phyloP scores from a whole-genome alignment of 2,113 vertebrate genomes.

The Coptodon bakossiorum region DNA sequence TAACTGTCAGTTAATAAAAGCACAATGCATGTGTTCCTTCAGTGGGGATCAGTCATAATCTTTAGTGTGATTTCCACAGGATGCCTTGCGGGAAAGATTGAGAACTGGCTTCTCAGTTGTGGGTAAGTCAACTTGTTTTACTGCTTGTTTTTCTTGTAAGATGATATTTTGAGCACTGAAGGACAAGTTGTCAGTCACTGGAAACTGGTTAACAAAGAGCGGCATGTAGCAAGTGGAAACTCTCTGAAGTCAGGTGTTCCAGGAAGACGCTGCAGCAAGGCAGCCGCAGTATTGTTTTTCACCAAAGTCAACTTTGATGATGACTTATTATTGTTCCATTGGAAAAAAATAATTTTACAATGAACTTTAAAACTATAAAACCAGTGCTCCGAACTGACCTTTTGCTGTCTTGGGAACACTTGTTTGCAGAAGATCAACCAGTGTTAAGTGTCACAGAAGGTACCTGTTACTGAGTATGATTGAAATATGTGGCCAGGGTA shows the following conservation, averaged over 20 bases:
- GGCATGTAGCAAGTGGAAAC: conserved; percentile 19
- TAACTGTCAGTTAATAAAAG: background rate
- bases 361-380: background rate
- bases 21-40: background rate
- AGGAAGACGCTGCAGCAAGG: conserved; percentile 4
- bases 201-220: conserved; percentile 27
- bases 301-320: background rate
- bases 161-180: background rate
- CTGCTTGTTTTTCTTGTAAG: background rate
- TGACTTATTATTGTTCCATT: background rate
- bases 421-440: background rate
- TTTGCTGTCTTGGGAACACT: background rate
- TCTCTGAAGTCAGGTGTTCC: conserved; percentile 42
- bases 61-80: conserved; percentile 63
- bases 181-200: conserved; percentile 1
- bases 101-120: conserved; percentile 73
- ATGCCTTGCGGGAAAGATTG: conserved; percentile 70
- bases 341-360: background rate
- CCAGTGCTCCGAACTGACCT: background rate
- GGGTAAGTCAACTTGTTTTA: conserved; percentile 67
- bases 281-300: background rate
- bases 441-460: background rate
- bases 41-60: background rate
- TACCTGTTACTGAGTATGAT: background rate
- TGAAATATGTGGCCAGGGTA: background rate